Evolutionary conservation across 2,888 invertebrate genomes (phyloP), one percentile per base, ranked within the genome.

Genomic region (Morpho deidamia): DNA sequence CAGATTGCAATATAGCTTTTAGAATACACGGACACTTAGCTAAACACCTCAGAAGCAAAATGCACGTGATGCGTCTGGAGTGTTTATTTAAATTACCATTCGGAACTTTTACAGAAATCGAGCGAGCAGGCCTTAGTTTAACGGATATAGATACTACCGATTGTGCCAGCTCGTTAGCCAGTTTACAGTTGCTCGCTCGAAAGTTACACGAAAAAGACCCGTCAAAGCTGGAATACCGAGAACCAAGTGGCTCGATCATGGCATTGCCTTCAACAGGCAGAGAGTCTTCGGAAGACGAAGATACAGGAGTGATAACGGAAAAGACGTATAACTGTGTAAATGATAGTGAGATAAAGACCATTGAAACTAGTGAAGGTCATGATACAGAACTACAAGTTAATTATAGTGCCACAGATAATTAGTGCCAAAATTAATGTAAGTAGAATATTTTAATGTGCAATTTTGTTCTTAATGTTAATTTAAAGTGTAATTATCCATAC

Each of bases 111-210:
- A 97, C 97, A 8, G 97, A 98, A 86, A 94, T 99, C 73, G 98
- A 97, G 83, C 91, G 97, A 45, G 96, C 95, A 40, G 97, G 96
- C 61, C 94, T 95, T 59, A 95, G 96, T 83, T 91, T 98, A 63
- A 97, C 97, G 56, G 97, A 98, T 75, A 97, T 99, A 70, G 98
- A 99, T 78, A 98, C 98, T 2, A 96, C 97, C 48, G 98, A 98
- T 85, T 98, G 98, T 87, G 97, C 97, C 7, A 97, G 96, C 87
- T 97, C 98, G 58, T 91, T 98, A 64, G 95, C 95, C 69, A 97
- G 97, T 81, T 91, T 98, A 35, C 92, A 96, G 92, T 91, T 93
- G 62, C 88, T 96, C 64, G 96, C 96, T 37, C 93, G 94, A 70
- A 95, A 94, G 73, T 90, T 96, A 61, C 94, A 95, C 72, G 94